Evolutionary conservation across 2,797 vertebrate genomes (phyloP), one percentile per base, ranked within the genome.

Genomic region (Arvicola amphibius): DNA sequence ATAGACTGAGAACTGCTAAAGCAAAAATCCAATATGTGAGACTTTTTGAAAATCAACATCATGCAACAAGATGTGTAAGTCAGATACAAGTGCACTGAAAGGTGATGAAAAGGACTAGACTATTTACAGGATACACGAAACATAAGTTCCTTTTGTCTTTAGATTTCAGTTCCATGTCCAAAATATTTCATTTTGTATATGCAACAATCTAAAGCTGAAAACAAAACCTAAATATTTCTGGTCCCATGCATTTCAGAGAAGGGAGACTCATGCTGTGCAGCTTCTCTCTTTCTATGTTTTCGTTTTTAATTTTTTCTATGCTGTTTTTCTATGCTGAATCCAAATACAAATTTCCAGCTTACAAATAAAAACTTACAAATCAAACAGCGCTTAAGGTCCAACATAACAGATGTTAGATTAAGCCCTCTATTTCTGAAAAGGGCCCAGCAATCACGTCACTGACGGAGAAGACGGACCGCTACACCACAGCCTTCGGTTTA

Each of bases 351-450:
- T 78, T 80, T 87, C 37, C 27, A 81, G 25, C 43, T 76, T 84
- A 71, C 76, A 96, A 90, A 84, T 79, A 65, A 92, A 94, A 96
- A 84, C 2, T 23, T 86, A 88, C 79, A 71, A 83, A 90, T n/a
- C 46, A 88, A 95, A 43, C 80, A 34, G 51, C 51, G 71, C 27
- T 29, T 46, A 51, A 92, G 85, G 34, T 77, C 25, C 13, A 88
- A 88, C 12, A 73, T n/a, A 83, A 84, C 85, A 92, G 25, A 43
- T 65, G 91, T 25, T 61, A 40, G 5, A 48, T 59, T 95, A 48
- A 92, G 63, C 59, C 90, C 87, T 96, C 67, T 92, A 46, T 83
- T 84, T 94, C 3, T 67, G 63, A 79, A 73, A 93, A 93, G 46
- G 27, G 13, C 13, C n/a, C 48, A 87, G 86, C 94, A 95, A 84